Base-by-base conservation (phyloP, 2,888 invertebrate species). In the Glaucopsyche alexis region DNA sequence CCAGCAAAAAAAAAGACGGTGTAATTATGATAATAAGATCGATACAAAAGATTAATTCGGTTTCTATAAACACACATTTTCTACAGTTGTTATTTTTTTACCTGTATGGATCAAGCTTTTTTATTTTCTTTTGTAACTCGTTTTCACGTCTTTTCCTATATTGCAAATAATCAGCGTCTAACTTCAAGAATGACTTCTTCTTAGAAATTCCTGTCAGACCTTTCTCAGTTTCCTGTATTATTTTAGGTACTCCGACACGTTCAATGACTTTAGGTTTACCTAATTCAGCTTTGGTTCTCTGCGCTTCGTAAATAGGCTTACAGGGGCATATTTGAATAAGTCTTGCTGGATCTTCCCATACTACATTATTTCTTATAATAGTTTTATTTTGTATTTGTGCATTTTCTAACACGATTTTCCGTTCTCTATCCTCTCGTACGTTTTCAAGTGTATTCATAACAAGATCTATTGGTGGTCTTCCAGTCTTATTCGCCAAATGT, bases 71-170 rank as follows among this genome's bases (percentile, higher is more conserved):
- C 29, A 29, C 29, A 29, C 3, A 29, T 29, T 29, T 29, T 29
- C 29, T 29, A 29, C 2, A 29, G 29, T 29, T 29, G 29, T 4
- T 29, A 29, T 29, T 29, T 29, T 29, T 29, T 75, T 82, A 91
- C 92, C 85, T 86, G 75, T 81, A 86, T 2, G 91, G 90, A 76
- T 91, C 86, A 45, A 91, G 85, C 80, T 85, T 87, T 19, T 76
- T 76, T 52, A 93, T 82, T 60, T 83, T 83, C 2, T 81, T 76
- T 72, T 79, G 76, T 0, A 90, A 79, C 9, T 86, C 81, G 0
- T 78, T 72, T 79, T 90, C 89, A 7, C 88, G 82, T 71, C 82
- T 83, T 7, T 80, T 72, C 76, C 81, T 85, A 71, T 91, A 91
- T 0, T 78, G 80, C 9, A 76, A 60, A 76, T 87, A 92, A 0